Conservation (phyloP, 2,888 invertebrate species). For the Mactromeris polynyma region DNA sequence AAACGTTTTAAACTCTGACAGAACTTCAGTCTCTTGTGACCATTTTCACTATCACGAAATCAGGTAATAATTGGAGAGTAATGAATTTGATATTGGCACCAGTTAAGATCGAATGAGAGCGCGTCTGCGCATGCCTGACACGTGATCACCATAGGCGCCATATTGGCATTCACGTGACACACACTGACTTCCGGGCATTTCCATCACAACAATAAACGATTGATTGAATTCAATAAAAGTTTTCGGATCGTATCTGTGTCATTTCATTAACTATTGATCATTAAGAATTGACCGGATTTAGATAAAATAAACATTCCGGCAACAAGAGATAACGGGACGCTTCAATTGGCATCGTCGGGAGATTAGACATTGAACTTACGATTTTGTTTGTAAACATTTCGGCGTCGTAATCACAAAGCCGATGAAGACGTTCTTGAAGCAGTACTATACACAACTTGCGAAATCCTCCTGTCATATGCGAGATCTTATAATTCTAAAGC, state of each 20-base stretch:
- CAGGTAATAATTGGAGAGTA: background rate
- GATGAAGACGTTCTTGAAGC: too few species aligned
- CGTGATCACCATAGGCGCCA: constrained; percentile 38
- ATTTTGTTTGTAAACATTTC: too few species aligned
- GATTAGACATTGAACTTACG: too few species aligned
- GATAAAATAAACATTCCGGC: background rate
- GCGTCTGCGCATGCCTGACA: constrained; percentile 22
- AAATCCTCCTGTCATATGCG: too few species aligned
- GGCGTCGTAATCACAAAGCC: too few species aligned
- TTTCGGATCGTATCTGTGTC: constrained; percentile 7
- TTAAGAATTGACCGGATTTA: constrained; percentile 4
- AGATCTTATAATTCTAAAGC: too few species aligned
- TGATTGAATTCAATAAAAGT: constrained; percentile 26
- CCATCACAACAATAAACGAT: constrained; percentile 29
- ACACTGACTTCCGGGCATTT: constrained; percentile 22
- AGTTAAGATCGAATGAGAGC: constrained; percentile 12
- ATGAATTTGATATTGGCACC: constrained; percentile 24
- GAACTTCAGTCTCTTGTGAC: constrained; percentile 2
- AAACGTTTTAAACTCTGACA: background rate
- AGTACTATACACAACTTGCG: too few species aligned
- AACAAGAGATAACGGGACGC: background rate
- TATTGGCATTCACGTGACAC: constrained; percentile 42
- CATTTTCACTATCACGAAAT: background rate
- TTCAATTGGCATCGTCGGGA: background rate
- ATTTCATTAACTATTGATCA: constrained; percentile 23